Base-by-base conservation (phyloP, 2,888 invertebrate genomes). In the Anagyrus pseudococci region DNA sequence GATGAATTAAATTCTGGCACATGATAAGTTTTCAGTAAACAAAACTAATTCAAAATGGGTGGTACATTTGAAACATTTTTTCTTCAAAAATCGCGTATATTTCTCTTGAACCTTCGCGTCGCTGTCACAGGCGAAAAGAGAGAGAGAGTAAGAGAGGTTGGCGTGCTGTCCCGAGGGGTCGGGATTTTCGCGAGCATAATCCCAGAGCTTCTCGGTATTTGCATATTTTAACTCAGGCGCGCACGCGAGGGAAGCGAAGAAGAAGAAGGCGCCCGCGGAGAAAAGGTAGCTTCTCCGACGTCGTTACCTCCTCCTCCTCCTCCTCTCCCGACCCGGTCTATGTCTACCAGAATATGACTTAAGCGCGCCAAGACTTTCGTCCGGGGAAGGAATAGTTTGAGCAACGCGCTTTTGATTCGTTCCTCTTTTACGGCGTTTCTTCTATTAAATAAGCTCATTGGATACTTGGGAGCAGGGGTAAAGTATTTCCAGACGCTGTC, bases 281-380 rank as follows among this genome's bases (percentile, higher is more conserved):
- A 4, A 22, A 6, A 10, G 33, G 13, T 17, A 26, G 57, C 37
- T n/a, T n/a, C 44, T 20, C 46, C 58, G 48, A 58, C 50, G 55
- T 50, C 55, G 55, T 58, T 29, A 29, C 29, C 10, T 10, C 29
- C 33, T 37, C 8, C 33, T 59, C 10, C 8, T 17, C 4, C 15
- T 47, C 25, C 23, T 47, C 47, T 48, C 22, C 23, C 22, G 20
- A 15, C 26, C 29, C 58, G 49, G 46, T 49, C 17, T 20, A n/a
- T 43, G 62, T 41, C 58, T 26, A 44, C 19, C 17, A 15, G 54
- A 64, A 59, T 64, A 59, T 59, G 59, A 64, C 55, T 64, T 56
- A 54, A 43, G 29, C 59, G 25, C 29, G n/a, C 40, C 19, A 29
- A 40, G 23, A 19, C 22, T 20, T 15, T 15, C 25, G 13, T 23